phyloP scores from a whole-genome alignment of 2,113 vertebrate genomes.

The Rousettus leschenaultii region DNA sequence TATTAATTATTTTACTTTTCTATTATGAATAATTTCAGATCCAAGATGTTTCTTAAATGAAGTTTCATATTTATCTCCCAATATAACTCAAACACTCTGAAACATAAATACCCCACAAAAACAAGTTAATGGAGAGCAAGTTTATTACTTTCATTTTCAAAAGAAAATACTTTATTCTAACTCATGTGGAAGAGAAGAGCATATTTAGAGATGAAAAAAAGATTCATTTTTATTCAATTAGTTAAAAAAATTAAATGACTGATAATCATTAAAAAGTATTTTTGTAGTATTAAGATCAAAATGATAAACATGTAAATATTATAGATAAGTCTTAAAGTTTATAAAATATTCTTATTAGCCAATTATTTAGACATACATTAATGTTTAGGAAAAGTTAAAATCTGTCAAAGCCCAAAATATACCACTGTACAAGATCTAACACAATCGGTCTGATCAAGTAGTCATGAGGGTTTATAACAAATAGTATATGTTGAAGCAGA shows the following conservation, averaged over 20 bases:
- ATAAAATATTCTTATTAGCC: not conserved
- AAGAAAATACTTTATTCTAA: not conserved
- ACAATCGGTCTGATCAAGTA: not conserved
- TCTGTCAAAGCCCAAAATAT: not conserved
- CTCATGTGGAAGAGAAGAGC: not conserved
- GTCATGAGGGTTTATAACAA: not conserved
- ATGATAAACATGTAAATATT: not conserved
- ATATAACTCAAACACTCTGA: not conserved
- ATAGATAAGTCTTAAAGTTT: not conserved
- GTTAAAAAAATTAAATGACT: not conserved
- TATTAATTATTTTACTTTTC: not conserved
- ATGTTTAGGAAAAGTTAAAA: not conserved
- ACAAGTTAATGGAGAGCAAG: not conserved
- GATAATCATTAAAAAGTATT: not conserved
- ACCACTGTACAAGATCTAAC: not conserved
- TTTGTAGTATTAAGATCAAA: not conserved
- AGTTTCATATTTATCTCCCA: not conserved
- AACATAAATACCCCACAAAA: not conserved
- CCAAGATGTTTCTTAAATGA: not conserved
- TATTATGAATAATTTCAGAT: not conserved
- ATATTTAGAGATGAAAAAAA: not conserved
- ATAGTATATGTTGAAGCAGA: not conserved
- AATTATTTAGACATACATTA: too few relatives aligned
- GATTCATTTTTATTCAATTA: not conserved
- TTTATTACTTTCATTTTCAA: not conserved